Percentiles rank a stretch among this genome's conserved stretches.
phyloP scores from a whole-genome alignment of 2,888 invertebrate genomes.

The Meliscaeva auricollis region DNA sequence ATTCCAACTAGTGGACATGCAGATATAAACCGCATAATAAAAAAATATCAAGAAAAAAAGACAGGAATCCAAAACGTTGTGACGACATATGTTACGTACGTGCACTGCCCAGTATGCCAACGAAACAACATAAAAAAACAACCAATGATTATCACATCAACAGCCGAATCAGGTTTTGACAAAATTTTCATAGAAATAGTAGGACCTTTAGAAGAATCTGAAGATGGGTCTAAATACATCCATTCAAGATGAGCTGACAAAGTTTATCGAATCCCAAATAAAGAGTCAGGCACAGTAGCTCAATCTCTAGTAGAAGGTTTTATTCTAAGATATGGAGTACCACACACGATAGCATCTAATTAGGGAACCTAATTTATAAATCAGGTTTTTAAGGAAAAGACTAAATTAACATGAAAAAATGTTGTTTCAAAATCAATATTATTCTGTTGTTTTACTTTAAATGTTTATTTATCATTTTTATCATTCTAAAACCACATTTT shows the following conservation, averaged over 20 bases:
- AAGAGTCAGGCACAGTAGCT: neutral
- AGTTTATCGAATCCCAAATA: neutral
- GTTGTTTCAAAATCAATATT: too few relatives aligned
- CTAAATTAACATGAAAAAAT: too few relatives aligned
- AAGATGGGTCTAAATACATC: neutral
- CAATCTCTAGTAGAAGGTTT: neutral
- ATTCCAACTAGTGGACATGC: neutral
- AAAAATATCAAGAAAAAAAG: neutral
- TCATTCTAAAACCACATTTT: too few relatives aligned
- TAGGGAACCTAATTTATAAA: too few relatives aligned
- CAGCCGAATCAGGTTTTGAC: neutral
- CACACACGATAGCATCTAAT: too few relatives aligned
- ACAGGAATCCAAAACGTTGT: slow-evolving; percentile 1
- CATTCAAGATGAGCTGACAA: slow-evolving; percentile 6
- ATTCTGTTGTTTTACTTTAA: too few relatives aligned
- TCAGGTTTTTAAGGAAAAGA: too few relatives aligned
- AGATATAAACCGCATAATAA: neutral
- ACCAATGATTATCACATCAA: neutral
- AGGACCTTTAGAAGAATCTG: slow-evolving; percentile 1
- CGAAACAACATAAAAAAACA: neutral
- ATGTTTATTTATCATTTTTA: too few relatives aligned
- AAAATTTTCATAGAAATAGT: neutral
- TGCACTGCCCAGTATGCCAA: neutral
- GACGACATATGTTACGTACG: slow-evolving; percentile 3
- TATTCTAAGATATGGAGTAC: slow-evolving; percentile 2